A percentile compares a stretch with the other conserved stretches of the same genome.
Evolutionary conservation across 2,888 invertebrate species (phyloP).

Genomic region (Iselma pallidipennis): DNA sequence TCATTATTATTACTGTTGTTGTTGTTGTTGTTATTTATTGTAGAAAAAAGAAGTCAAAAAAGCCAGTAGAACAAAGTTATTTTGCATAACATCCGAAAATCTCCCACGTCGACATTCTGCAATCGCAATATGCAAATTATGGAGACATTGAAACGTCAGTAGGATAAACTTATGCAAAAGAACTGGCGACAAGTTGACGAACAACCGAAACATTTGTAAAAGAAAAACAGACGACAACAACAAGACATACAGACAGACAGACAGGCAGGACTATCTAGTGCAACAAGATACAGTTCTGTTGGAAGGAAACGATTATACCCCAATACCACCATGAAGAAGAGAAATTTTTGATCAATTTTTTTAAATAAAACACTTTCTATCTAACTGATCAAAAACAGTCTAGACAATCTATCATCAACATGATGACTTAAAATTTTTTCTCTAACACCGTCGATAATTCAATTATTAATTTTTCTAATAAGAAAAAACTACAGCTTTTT

Average conservation of each 20-base stretch:
- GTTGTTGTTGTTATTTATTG: neutral
- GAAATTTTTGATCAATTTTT: neutral
- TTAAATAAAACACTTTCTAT: neutral
- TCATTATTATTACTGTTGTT: neutral
- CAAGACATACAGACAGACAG: neutral
- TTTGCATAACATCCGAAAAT: slow-evolving; percentile 1
- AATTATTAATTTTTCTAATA: neutral
- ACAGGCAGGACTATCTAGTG: neutral
- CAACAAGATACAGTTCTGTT: neutral
- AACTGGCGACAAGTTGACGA: slow-evolving; percentile 3
- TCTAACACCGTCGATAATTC: neutral
- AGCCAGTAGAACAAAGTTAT: neutral
- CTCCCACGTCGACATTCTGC: neutral
- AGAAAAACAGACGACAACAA: neutral
- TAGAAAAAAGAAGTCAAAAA: neutral
- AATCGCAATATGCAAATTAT: neutral
- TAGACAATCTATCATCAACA: neutral
- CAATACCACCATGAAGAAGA: neutral
- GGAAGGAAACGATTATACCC: neutral
- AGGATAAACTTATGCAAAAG: slow-evolving; percentile 1
- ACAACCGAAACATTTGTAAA: neutral
- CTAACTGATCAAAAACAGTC: neutral
- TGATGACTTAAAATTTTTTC: neutral
- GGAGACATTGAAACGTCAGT: slow-evolving; percentile 1
- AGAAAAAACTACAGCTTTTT: neutral